Evolutionary conservation across 2,113 vertebrate species (phyloP).

Genomic region (Amia ocellicauda): DNA sequence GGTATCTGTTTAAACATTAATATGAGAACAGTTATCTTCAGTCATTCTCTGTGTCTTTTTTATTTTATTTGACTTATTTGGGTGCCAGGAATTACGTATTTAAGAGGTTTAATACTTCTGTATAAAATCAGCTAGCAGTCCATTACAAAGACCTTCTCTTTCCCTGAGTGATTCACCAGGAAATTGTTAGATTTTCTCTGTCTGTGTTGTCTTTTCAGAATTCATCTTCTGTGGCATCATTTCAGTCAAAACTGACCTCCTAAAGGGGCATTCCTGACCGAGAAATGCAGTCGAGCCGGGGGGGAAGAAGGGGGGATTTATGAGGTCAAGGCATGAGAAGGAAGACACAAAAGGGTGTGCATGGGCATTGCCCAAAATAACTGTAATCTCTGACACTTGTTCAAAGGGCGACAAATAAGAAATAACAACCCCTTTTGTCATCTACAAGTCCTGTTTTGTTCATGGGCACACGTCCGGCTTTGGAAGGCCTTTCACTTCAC

Average conservation of each 20-base stretch:
- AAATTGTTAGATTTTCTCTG: neutral
- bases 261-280: neutral
- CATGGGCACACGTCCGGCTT: constrained; percentile 57
- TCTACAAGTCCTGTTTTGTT: constrained; percentile 58
- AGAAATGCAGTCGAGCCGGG: neutral
- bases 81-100: too few species aligned
- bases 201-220: neutral
- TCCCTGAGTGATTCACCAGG: too few species aligned
- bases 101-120: too few species aligned
- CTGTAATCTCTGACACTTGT: constrained; percentile 31
- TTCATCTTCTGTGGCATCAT: neutral
- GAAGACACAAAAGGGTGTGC: constrained; percentile 1
- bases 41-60: too few species aligned
- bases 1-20: too few species aligned
- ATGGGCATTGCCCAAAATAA: constrained; percentile 21
- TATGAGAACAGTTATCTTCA: too few species aligned
- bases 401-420: constrained; percentile 58
- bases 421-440: constrained; percentile 56
- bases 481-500: constrained; percentile 65
- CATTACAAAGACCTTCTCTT: too few species aligned
- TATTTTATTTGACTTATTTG: too few species aligned
- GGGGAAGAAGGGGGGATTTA: neutral
- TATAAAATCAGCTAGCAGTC: too few species aligned
- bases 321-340: neutral
- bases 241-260: neutral